Evolutionary conservation across 1,140 invertebrate genomes (phyloP), one percentile per base, ranked within the genome.

Genomic region (Stegodyphus dumicola): DNA sequence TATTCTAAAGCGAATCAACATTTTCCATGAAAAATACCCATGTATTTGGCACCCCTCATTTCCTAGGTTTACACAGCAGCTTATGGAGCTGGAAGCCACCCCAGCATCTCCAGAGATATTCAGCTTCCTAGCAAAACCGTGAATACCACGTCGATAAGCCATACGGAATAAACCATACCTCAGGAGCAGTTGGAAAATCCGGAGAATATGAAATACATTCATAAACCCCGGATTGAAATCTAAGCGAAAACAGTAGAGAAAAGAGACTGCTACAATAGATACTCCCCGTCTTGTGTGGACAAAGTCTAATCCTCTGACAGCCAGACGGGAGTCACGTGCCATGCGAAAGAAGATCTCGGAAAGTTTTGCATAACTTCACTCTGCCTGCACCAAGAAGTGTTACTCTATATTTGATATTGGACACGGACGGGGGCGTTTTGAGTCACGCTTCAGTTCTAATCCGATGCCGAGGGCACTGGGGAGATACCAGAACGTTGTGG

Each of bases 361-460:
- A 76, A 60, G 53, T 76, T 76, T 76, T 60, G 74, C 74, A 76
- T 76, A 76, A 76, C 74, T 76, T 76, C 3, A 33, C 53, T 76
- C 13, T 74, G 71, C 64, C 7, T 65, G 13, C 17, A 15, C 64
- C 5, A 15, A 13, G 13, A 13, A 65, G 17, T 15, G 64, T 17
- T 65, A 15, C 70, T 76, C 74, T 64, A 15, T 76, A 76, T 76
- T 76, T 60, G 74, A 64, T 76, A 76, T 76, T 76, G 74, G 74
- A 76, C 13, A 64, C 49, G n/a, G 17, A 11, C 66, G 10, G 17
- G 48, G 70, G 70, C 52, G 54, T 76, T 76, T 33, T 65, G 76
- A 77, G 76, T 77, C 76, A 77, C 76, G 76, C 64, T 33, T 33
- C 10, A 51, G 17, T 77, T 77, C 64, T 77, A 77, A 77, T 77